These are phyloP conservation scores for Lasioglossum zephyrum DNA, from an alignment of 2,888 invertebrate genomes.

Conservation along the genomic window DNA sequence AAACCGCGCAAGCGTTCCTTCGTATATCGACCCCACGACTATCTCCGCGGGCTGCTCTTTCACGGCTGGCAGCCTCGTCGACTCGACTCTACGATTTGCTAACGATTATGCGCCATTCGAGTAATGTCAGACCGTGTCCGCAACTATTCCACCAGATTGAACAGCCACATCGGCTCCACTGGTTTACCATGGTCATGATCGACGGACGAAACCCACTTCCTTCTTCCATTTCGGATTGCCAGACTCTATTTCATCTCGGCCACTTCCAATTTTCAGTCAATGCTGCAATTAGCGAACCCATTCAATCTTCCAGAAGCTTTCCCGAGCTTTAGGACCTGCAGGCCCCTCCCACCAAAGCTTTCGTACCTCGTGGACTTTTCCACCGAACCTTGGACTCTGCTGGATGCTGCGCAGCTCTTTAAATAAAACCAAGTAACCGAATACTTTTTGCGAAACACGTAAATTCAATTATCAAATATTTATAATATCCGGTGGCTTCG, in stretches of 20 bases:
- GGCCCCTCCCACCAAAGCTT: background rate
- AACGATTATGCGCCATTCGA: slow-evolving; percentile 37
- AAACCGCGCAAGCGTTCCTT: slow-evolving; percentile 74
- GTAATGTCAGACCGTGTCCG: background rate
- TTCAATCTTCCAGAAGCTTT: background rate
- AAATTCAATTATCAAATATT: background rate
- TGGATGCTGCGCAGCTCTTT: background rate
- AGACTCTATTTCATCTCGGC: background rate
- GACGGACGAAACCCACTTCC: no score
- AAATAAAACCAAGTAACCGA: background rate
- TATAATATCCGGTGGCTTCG: background rate
- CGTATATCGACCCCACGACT: slow-evolving; percentile 73
- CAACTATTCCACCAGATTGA: background rate
- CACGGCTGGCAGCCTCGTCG: slow-evolving; percentile 35
- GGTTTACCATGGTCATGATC: background rate
- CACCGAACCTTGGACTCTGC: background rate
- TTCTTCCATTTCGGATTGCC: background rate
- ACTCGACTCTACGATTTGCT: slow-evolving; percentile 41
- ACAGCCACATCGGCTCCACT: background rate
- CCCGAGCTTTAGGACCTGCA: no score
- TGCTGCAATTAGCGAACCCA: background rate
- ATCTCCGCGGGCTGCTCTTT: slow-evolving; percentile 64
- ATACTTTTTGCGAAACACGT: background rate
- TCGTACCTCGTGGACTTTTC: background rate
- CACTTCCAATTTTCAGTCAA: background rate